Conservation (phyloP, 2,113 vertebrate species). For the Eolophus roseicapilla region DNA sequence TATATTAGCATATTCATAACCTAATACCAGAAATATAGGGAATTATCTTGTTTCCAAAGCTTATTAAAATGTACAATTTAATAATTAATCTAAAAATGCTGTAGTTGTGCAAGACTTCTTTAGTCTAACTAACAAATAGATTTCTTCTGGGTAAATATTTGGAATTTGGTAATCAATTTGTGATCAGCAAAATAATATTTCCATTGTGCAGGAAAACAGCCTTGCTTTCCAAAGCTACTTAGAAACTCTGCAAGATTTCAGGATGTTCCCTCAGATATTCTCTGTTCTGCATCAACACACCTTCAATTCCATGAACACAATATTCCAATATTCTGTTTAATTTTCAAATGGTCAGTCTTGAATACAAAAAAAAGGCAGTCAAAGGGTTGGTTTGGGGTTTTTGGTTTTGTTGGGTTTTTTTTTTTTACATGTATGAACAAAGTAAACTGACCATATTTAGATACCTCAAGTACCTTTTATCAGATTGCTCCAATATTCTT, state of each 20-base stretch:
- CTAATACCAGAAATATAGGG: background rate
- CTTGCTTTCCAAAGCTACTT: background rate
- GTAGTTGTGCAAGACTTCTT: background rate
- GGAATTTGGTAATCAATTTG: background rate
- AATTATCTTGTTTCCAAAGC: background rate
- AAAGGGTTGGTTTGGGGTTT: background rate
- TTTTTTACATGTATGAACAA: background rate
- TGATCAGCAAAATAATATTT: background rate
- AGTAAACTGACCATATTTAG: background rate
- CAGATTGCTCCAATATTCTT: background rate
- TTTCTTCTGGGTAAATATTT: background rate
- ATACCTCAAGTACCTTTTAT: background rate
- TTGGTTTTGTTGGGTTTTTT: background rate
- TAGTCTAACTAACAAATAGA: background rate
- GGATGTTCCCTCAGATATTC: background rate
- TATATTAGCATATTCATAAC: background rate
- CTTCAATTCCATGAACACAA: fast-evolving
- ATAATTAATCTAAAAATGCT: background rate
- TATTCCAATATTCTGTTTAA: background rate
- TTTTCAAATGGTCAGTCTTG: background rate
- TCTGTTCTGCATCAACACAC: background rate
- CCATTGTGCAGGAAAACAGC: background rate
- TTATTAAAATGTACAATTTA: background rate
- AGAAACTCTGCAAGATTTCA: background rate
- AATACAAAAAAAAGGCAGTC: background rate